A percentile compares a stretch with the other conserved stretches of the same genome.
These are phyloP conservation scores for Eupelmus urozonus DNA, from an alignment of 2,888 invertebrate species.

Conservation along the genomic window DNA sequence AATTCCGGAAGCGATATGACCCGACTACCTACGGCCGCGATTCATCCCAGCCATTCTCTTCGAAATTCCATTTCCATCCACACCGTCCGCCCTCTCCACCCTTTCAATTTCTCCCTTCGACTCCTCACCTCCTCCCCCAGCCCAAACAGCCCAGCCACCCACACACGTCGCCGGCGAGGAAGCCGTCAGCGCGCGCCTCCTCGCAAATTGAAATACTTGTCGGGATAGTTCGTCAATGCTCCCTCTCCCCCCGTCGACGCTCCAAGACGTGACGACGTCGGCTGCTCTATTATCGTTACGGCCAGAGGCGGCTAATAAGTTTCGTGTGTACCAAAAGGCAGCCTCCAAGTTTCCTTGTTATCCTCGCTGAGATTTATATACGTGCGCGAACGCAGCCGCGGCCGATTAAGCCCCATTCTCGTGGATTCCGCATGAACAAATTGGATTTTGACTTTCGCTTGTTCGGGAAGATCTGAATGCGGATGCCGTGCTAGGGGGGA, in stretches of 20 bases:
- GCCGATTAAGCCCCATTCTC: too few relatives aligned
- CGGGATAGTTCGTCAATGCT: conserved; percentile 53
- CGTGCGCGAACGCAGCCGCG: too few relatives aligned
- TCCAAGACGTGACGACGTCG: conserved; percentile 35
- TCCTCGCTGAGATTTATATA: conserved; percentile 39
- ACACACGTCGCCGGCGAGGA: not conserved
- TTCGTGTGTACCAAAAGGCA: not conserved
- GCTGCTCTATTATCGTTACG: conserved; percentile 45
- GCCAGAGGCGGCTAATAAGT: conserved; percentile 37
- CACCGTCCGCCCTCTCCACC: not conserved
- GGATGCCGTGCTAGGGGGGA: not conserved
- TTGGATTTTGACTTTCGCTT: conserved; percentile 46
- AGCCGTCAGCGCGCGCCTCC: conserved; percentile 12
- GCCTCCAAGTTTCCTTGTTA: conserved; percentile 45
- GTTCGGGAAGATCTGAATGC: conserved; percentile 10
- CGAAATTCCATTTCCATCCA: conserved; percentile 43
- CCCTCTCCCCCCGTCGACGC: not conserved
- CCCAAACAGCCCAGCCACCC: not conserved
- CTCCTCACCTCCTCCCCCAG: not conserved
- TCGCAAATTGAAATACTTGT: conserved; percentile 59
- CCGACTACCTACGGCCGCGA: conserved; percentile 10
- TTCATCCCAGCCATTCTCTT: too few relatives aligned
- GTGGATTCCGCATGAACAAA: conserved; percentile 26
- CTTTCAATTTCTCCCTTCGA: conserved; percentile 2
- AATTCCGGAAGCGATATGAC: too few relatives aligned